These are phyloP conservation scores for Drosophila tropicalis DNA, from an alignment of 1,140 invertebrate genomes.

Conservation along the genomic window DNA sequence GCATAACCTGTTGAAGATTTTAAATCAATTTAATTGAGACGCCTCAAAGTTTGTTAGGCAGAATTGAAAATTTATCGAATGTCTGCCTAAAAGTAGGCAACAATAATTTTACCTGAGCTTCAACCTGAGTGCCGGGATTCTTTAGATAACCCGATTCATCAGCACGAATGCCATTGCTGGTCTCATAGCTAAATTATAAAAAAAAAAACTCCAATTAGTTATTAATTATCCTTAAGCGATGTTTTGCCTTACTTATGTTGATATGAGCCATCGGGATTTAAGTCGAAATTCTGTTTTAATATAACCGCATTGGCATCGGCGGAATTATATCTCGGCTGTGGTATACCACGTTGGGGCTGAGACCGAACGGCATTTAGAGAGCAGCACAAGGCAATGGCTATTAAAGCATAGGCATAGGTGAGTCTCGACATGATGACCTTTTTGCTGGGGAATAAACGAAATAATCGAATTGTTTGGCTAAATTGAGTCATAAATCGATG, in stretches of 20 bases:
- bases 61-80: background rate
- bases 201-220: slow-evolving; percentile 11
- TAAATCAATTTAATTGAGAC: slow-evolving; percentile 33
- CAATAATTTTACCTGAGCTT: slow-evolving; percentile 82
- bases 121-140: slow-evolving; percentile 84
- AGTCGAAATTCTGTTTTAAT: slow-evolving; percentile 83
- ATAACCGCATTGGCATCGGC: slow-evolving; percentile 82
- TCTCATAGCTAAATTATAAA: slow-evolving; percentile 84
- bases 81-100: slow-evolving; percentile 27
- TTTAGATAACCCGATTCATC: slow-evolving; percentile 86
- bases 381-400: slow-evolving; percentile 62
- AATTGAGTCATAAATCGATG: slow-evolving; percentile 54
- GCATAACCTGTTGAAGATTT: slow-evolving; percentile 84
- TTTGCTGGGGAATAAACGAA: slow-evolving; percentile 29
- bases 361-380: slow-evolving; percentile 54
- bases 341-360: slow-evolving; percentile 75
- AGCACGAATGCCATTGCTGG: slow-evolving; percentile 86
- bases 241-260: slow-evolving; percentile 77
- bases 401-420: slow-evolving; percentile 54
- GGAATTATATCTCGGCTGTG: slow-evolving; percentile 57
- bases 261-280: slow-evolving; percentile 84
- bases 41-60: slow-evolving; percentile 26
- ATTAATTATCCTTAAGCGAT: background rate
- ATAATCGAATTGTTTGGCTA: slow-evolving; percentile 15
- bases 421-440: slow-evolving; percentile 81